phyloP scores from a whole-genome alignment of 2,888 invertebrate genomes.

The Autographa gamma region DNA sequence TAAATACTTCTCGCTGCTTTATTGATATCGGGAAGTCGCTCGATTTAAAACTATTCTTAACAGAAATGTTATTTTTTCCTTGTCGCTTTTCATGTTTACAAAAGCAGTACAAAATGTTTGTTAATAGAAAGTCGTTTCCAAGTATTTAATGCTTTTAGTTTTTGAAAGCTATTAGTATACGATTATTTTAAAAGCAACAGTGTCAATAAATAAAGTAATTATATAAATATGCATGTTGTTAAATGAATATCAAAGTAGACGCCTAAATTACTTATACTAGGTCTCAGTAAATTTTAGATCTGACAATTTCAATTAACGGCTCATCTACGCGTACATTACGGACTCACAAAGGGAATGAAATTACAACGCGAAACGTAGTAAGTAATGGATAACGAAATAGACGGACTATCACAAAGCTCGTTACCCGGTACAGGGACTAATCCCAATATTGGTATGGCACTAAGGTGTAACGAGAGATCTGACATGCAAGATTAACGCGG shows the following conservation, averaged over 20 bases:
- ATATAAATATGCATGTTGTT: background rate
- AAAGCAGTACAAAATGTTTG: background rate
- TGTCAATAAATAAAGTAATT: background rate
- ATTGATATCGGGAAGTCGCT: conserved; percentile 62
- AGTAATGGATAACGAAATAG: conserved; percentile 8
- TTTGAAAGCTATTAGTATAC: too few species aligned
- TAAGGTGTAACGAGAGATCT: conserved; percentile 45
- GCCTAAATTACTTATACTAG: background rate
- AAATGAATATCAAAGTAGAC: background rate
- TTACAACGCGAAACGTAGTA: background rate
- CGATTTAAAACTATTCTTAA: conserved; percentile 63
- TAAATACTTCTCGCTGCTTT: conserved; percentile 63
- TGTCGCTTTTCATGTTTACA: conserved; percentile 53
- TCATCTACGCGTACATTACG: background rate
- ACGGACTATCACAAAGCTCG: background rate
- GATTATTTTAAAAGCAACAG: background rate
- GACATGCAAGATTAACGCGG: conserved; percentile 39
- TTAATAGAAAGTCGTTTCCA: background rate
- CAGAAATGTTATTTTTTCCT: conserved; percentile 58
- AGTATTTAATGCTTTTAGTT: background rate
- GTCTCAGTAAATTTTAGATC: background rate
- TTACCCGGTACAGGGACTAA: conserved; percentile 18
- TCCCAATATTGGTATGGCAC: conserved; percentile 32
- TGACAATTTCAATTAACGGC: background rate
- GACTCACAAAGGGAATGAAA: background rate